Conservation (phyloP, 1,140 invertebrate genomes). For the Achroia grisella region DNA sequence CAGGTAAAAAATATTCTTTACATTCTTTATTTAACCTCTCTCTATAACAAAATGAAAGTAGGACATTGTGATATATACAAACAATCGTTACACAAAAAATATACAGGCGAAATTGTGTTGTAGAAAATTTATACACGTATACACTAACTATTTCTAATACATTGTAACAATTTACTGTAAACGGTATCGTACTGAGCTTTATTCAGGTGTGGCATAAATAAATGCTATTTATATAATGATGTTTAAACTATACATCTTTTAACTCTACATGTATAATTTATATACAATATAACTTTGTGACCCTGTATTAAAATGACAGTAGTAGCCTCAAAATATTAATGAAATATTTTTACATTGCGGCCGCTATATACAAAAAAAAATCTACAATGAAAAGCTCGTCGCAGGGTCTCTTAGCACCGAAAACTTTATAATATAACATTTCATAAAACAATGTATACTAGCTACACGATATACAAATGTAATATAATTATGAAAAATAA, state of each 20-base stretch:
- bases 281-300: constrained; percentile 54
- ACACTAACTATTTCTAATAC: constrained; percentile 7
- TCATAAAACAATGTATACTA: background rate
- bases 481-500: too few species aligned
- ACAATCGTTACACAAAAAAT: constrained; percentile 8
- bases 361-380: constrained; percentile 45
- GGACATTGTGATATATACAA: constrained; percentile 1
- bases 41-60: constrained; percentile 12
- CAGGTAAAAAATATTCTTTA: constrained; percentile 32
- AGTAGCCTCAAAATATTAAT: constrained; percentile 49
- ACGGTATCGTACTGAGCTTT: constrained; percentile 61
- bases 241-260: constrained; percentile 26
- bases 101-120: background rate
- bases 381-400: constrained; percentile 29
- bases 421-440: constrained; percentile 7
- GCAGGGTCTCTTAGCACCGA: constrained; percentile 54
- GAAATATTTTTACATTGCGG: constrained; percentile 44
- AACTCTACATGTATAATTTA: constrained; percentile 26
- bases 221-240: constrained; percentile 51
- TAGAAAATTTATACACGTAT: background rate
- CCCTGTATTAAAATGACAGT: constrained; percentile 43
- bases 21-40: background rate
- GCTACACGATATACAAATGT: background rate
- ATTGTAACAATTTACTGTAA: constrained; percentile 23
- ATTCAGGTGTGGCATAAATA: constrained; percentile 68